Conservation (phyloP, 2,113 vertebrate species). For the Lathamus discolor region DNA sequence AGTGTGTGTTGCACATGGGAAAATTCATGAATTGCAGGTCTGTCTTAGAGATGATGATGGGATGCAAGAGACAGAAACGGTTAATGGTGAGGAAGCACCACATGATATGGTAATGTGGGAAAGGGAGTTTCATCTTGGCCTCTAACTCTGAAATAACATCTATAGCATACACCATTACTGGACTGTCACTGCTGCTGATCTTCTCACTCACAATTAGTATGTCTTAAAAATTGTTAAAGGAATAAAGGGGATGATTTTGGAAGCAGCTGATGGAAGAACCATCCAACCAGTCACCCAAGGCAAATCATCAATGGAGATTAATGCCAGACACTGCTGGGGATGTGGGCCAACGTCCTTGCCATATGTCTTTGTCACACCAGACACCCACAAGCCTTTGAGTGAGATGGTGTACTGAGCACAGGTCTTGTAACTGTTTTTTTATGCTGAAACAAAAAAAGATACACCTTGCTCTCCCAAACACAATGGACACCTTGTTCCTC, state of each 20-base stretch:
- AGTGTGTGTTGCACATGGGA: rapidly evolving
- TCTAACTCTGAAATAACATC: not conserved
- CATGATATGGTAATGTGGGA: not conserved
- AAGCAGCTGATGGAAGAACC: not conserved
- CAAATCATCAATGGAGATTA: not conserved
- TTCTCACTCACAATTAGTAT: not conserved
- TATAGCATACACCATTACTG: rapidly evolving
- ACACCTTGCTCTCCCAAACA: not conserved
- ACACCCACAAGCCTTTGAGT: not conserved
- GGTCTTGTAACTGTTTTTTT: not conserved
- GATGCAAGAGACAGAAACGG: not conserved
- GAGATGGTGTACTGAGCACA: not conserved
- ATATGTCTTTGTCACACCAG: not conserved
- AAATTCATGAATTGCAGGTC: not conserved
- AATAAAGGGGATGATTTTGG: not conserved
- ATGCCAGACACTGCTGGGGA: not conserved
- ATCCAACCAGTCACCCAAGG: not conserved
- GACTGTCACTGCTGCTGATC: not conserved
- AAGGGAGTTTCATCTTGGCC: not conserved
- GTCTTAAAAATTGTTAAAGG: not conserved
- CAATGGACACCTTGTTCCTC: not conserved
- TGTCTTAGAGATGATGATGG: not conserved
- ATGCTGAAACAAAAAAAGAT: not conserved
- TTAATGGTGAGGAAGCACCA: not conserved
- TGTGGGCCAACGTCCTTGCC: not conserved